Conservation (phyloP, 2,888 invertebrate genomes). For the Caenorhabditis sp. region DNA sequence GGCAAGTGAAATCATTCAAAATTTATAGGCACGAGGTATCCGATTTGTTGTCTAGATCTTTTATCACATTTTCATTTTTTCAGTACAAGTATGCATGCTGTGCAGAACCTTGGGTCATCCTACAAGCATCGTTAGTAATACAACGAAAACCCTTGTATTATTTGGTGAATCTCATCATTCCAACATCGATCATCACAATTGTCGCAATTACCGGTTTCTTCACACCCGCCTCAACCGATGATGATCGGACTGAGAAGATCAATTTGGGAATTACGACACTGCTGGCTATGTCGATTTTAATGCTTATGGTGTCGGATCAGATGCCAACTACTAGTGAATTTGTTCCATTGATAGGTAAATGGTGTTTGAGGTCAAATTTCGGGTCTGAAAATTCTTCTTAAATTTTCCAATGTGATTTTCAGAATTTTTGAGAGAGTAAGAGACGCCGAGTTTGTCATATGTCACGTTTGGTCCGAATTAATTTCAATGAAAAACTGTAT, state of each 20-base stretch:
- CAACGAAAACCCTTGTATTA: conserved; percentile 68
- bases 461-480: no score
- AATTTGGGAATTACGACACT: conserved; percentile 66
- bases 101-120: conserved; percentile 54
- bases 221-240: conserved; percentile 72
- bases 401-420: no score
- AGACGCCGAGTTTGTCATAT: no score
- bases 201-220: conserved; percentile 73
- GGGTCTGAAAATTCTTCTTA: conserved; percentile 12
- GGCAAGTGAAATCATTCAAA: conserved; percentile 67
- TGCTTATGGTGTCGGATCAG: conserved; percentile 73
- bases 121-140: conserved; percentile 60
- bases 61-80: conserved; percentile 20
- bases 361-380: no score
- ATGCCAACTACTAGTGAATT: conserved; percentile 72
- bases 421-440: no score
- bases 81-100: conserved; percentile 70
- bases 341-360: conserved; percentile 63
- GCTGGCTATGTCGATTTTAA: conserved; percentile 73
- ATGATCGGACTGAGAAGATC: conserved; percentile 69
- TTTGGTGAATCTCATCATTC: conserved; percentile 72
- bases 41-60: not conserved
- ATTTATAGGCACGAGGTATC: conserved; percentile 66
- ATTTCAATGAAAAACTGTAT: no score
- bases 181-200: conserved; percentile 72